These are phyloP conservation scores for Uria lomvia DNA, from an alignment of 2,113 vertebrate species.

Conservation along the genomic window DNA sequence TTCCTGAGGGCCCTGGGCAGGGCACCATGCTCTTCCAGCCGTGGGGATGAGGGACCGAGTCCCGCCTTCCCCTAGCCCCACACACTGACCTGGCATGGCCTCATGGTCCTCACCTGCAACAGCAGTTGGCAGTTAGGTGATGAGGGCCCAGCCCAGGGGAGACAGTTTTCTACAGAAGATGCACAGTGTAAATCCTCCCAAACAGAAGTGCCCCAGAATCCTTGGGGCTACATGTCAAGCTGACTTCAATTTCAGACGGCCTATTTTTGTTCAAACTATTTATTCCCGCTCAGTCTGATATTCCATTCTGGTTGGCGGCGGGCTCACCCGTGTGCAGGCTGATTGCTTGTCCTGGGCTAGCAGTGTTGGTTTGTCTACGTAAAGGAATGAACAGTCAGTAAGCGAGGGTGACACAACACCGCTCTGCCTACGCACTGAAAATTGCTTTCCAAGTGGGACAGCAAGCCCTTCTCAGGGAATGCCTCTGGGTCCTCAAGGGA, in stretches of 20 bases:
- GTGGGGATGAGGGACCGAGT: neutral
- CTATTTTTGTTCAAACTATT: neutral
- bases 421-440: fast-evolving
- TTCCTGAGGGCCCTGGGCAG: neutral
- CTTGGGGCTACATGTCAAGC: neutral
- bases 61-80: no score
- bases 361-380: neutral
- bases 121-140: fast-evolving
- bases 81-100: neutral
- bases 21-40: neutral
- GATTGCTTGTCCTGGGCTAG: neutral
- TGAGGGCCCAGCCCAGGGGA: neutral
- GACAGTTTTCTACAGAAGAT: neutral
- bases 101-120: neutral
- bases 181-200: neutral
- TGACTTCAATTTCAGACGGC: neutral
- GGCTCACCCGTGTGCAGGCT: neutral
- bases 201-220: neutral
- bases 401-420: neutral
- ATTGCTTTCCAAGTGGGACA: neutral
- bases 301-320: neutral
- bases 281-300: neutral
- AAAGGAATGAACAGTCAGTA: neutral
- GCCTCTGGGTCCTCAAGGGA: neutral
- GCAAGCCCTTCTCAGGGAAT: neutral